phyloP scores from a whole-genome alignment of 2,888 invertebrate genomes.

The Dendrolimus houi region DNA sequence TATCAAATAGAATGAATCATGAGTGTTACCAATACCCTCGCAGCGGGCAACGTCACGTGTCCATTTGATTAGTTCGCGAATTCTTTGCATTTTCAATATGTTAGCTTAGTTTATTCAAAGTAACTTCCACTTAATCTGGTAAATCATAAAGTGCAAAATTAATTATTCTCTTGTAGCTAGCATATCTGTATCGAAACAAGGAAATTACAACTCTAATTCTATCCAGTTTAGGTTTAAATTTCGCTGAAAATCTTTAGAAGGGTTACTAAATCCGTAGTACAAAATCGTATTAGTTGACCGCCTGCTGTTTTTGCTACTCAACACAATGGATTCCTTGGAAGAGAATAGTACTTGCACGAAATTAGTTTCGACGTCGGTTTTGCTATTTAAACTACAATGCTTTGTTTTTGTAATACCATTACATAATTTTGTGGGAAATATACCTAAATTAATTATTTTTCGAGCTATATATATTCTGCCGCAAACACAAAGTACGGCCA shows the following conservation, averaged over 20 bases:
- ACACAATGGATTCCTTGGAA: constrained; percentile 50
- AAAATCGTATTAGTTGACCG: constrained; percentile 64
- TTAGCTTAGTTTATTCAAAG: constrained; percentile 9
- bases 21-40: constrained; percentile 20
- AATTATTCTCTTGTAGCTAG: not conserved
- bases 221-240: constrained; percentile 14
- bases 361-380: constrained; percentile 29
- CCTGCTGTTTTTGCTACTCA: constrained; percentile 66
- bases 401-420: too few relatives aligned
- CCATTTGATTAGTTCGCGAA: constrained; percentile 56
- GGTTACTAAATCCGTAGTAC: constrained; percentile 35
- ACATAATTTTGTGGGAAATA: too few relatives aligned
- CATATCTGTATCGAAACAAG: not conserved
- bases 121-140: constrained; percentile 3
- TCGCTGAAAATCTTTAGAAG: constrained; percentile 8
- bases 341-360: constrained; percentile 37
- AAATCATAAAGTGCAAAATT: not conserved
- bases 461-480: too few relatives aligned
- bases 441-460: too few relatives aligned
- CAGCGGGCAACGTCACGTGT: constrained; percentile 46
- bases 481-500: too few relatives aligned
- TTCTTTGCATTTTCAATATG: constrained; percentile 34
- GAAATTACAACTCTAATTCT: constrained; percentile 4
- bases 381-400: not conserved
- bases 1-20: constrained; percentile 27